Evolutionary conservation across 2,797 vertebrate genomes (phyloP).

Genomic region (Falco peregrinus): DNA sequence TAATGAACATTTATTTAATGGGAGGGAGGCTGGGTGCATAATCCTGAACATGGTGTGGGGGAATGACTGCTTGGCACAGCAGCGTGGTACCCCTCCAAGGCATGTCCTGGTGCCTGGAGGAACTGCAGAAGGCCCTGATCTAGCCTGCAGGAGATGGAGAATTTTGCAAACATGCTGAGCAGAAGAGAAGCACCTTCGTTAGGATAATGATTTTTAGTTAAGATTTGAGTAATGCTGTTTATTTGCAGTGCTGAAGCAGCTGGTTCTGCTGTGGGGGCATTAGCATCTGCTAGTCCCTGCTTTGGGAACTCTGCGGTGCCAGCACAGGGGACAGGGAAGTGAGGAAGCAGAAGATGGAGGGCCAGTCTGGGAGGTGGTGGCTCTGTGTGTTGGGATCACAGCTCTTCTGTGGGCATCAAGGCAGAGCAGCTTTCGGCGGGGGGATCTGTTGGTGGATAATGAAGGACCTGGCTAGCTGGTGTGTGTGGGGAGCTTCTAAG

Average conservation of each 20-base stretch:
- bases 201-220: neutral
- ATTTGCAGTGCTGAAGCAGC: neutral
- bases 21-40: neutral
- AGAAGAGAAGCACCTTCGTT: neutral
- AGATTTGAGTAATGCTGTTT: neutral
- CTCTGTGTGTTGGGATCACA: neutral
- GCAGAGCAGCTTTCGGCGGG: neutral
- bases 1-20: neutral
- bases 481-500: neutral
- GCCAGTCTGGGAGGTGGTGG: neutral
- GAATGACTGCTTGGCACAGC: neutral
- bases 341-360: neutral
- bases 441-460: neutral
- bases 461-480: neutral
- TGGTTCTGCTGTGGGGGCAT: neutral
- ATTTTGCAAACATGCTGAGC: rapidly evolving
- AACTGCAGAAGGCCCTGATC: rapidly evolving
- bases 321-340: neutral
- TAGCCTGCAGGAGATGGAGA: neutral
- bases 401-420: neutral
- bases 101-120: neutral
- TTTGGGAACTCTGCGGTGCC: neutral
- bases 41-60: rapidly evolving
- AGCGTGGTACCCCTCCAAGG: neutral
- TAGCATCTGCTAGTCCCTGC: neutral